Conservation (phyloP, 2,888 invertebrate genomes). For the Hydrotaea cyrtoneurina region DNA sequence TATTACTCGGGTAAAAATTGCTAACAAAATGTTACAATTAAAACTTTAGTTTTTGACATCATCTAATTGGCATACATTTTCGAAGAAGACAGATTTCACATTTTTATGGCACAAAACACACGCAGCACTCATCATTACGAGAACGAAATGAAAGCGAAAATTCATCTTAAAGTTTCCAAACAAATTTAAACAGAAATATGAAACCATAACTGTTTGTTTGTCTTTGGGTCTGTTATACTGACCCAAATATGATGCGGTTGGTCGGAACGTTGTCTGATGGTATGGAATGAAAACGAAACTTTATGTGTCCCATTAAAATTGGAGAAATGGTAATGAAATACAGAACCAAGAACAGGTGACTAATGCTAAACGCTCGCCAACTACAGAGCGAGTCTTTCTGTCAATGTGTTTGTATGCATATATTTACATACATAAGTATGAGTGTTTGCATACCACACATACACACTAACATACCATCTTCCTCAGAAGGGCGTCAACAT, state of each 20-base stretch:
- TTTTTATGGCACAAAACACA: conserved; percentile 18
- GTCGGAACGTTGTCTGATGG: not conserved
- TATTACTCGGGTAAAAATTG: not conserved
- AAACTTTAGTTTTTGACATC: conserved; percentile 20
- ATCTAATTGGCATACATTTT: conserved; percentile 22
- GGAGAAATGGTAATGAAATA: conserved; percentile 39
- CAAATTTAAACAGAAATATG: too few species aligned
- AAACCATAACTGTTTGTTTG: conserved; percentile 20
- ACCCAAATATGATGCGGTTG: conserved; percentile 29
- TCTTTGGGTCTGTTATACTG: conserved; percentile 25
- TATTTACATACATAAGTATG: not conserved
- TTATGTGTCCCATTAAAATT: conserved; percentile 26
- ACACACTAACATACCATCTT: not conserved
- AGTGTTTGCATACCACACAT: too few species aligned
- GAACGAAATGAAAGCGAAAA: conserved; percentile 36
- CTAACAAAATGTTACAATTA: not conserved
- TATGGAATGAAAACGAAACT: conserved; percentile 42
- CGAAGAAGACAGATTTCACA: conserved; percentile 26
- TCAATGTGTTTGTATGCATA: not conserved
- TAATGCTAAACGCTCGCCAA: conserved; percentile 16
- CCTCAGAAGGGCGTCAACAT: conserved; percentile 26
- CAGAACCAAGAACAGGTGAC: conserved; percentile 16
- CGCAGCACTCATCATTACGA: conserved; percentile 22
- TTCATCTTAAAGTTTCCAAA: conserved; percentile 9
- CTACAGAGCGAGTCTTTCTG: not conserved